phyloP scores from a whole-genome alignment of 2,797 vertebrate genomes.

The Ceryle rudis region DNA sequence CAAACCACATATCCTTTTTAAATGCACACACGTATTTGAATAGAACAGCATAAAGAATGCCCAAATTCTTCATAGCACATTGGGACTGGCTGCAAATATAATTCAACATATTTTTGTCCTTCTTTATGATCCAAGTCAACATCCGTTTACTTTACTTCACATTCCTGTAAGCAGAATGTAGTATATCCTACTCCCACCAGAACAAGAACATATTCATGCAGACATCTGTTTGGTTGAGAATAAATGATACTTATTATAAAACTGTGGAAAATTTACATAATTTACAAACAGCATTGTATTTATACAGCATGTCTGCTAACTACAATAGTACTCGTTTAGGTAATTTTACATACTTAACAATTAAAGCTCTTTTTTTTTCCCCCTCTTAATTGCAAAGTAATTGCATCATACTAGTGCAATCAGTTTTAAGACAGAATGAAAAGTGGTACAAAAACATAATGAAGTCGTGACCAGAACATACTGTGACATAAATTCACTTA shows the following conservation, averaged over 20 bases:
- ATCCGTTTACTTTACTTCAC: not conserved
- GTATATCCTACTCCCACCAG: not conserved
- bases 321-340: not conserved
- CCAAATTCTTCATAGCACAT: not conserved
- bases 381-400: not conserved
- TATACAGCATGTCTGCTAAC: not conserved
- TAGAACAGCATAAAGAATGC: not conserved
- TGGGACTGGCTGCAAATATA: not conserved
- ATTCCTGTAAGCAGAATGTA: not conserved
- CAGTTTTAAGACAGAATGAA: not conserved
- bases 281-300: not conserved
- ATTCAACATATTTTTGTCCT: not conserved
- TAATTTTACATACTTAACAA: not conserved
- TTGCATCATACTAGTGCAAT: not conserved
- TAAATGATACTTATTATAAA: not conserved
- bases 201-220: not conserved
- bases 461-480: not conserved
- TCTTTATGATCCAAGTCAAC: not conserved
- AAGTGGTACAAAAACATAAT: not conserved
- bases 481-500: not conserved
- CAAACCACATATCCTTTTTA: not conserved
- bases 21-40: not conserved
- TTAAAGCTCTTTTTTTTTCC: not conserved
- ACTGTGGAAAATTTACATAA: not conserved
- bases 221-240: not conserved